phyloP scores from a whole-genome alignment of 2,797 vertebrate genomes.

The Limnodromus scolopaceus region DNA sequence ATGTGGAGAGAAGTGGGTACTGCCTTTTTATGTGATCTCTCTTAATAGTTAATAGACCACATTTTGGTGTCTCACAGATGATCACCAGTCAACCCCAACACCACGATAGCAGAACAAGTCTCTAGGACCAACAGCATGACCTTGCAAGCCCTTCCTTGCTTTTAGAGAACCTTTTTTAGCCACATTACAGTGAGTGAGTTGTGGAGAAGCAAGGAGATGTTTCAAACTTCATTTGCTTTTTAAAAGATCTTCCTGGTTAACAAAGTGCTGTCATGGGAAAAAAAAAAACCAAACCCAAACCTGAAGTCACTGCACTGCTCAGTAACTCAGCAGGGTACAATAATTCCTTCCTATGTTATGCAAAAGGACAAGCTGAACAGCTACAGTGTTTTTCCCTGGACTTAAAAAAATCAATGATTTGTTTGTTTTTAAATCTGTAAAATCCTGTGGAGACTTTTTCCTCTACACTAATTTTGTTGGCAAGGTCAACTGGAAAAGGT shows the following conservation, averaged over 20 bases:
- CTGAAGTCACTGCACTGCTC: background rate
- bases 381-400: background rate
- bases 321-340: background rate
- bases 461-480: background rate
- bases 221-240: background rate
- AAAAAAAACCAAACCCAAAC: background rate
- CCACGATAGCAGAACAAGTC: background rate
- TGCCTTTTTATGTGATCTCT: background rate
- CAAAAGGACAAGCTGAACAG: background rate
- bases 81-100: background rate
- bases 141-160: background rate
- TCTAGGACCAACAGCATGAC: background rate
- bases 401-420: background rate
- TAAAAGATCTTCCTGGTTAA: background rate
- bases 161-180: background rate
- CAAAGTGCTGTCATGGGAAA: rapidly evolving
- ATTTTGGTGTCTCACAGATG: background rate
- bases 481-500: conserved; percentile 5
- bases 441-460: background rate
- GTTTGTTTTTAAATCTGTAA: background rate
- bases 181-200: background rate
- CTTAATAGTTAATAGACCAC: background rate
- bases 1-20: background rate
- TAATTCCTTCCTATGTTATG: background rate
- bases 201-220: background rate